These are phyloP conservation scores for Tachuris rubrigastra DNA, from an alignment of 2,113 vertebrate genomes.

Conservation along the genomic window DNA sequence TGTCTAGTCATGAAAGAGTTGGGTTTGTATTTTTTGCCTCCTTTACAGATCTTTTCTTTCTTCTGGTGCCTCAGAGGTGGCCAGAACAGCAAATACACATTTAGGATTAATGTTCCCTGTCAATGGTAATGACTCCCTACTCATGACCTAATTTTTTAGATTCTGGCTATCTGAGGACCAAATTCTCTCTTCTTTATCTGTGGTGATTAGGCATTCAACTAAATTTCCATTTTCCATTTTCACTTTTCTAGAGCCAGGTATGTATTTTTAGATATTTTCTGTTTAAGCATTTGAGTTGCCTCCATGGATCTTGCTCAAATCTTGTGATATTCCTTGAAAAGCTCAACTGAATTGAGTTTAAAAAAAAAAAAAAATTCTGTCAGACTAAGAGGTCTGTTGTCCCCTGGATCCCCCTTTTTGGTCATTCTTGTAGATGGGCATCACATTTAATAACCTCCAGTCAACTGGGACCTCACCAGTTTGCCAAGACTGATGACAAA, in stretches of 20 bases:
- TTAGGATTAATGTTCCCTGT: not conserved
- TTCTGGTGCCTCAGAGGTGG: not conserved
- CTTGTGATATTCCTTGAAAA: not conserved
- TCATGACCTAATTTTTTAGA: not conserved
- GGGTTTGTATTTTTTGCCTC: not conserved
- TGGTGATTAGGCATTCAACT: not conserved
- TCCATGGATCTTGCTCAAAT: not conserved
- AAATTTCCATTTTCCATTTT: not conserved
- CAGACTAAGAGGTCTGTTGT: not conserved
- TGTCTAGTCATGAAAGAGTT: not conserved
- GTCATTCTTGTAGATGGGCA: fast-evolving
- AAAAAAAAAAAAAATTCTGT: not conserved
- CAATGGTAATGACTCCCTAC: not conserved
- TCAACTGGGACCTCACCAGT: fast-evolving
- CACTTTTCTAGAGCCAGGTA: not conserved
- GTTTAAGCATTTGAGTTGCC: not conserved
- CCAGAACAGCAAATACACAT: not conserved
- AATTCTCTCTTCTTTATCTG: not conserved
- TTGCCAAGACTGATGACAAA: not conserved
- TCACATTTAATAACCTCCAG: not conserved
- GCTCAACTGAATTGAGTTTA: not conserved
- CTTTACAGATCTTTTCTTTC: not conserved
- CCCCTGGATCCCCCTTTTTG: not conserved
- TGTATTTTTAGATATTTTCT: not conserved
- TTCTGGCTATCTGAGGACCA: not conserved